These are phyloP conservation scores for Stercorarius parasiticus DNA, from an alignment of 2,113 vertebrate species.

Conservation along the genomic window DNA sequence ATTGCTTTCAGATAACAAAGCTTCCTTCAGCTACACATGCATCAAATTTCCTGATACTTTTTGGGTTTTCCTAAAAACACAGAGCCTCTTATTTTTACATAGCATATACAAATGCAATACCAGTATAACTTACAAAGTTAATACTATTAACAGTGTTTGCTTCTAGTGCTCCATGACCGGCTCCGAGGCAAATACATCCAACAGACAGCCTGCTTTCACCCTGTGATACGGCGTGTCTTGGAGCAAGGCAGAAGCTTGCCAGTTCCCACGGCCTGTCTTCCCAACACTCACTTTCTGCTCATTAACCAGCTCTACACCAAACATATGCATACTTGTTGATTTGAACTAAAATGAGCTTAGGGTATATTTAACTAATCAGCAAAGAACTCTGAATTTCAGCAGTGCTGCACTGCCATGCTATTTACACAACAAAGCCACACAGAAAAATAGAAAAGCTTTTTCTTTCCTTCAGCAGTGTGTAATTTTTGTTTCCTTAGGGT, in stretches of 20 bases:
- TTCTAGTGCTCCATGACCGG: not conserved
- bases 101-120: not conserved
- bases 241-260: not conserved
- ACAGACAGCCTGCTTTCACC: not conserved
- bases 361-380: not conserved
- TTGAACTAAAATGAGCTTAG: not conserved
- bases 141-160: not conserved
- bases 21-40: not conserved
- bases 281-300: not conserved
- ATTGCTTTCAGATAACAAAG: not conserved
- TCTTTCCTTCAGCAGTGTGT: not conserved
- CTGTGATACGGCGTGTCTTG: accelerated
- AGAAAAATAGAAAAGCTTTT: not conserved
- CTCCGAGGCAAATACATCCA: not conserved
- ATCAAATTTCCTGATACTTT: not conserved
- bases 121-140: not conserved
- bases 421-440: not conserved
- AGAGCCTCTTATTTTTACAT: not conserved
- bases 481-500: not conserved
- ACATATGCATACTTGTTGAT: not conserved
- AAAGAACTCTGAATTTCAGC: not conserved
- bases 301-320: not conserved
- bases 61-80: not conserved
- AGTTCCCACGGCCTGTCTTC: not conserved
- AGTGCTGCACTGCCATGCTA: not conserved